Percentiles rank a stretch among this genome's conserved stretches.
These are phyloP conservation scores for Silvanus unidentatus DNA, from an alignment of 2,888 invertebrate species.

Conservation along the genomic window DNA sequence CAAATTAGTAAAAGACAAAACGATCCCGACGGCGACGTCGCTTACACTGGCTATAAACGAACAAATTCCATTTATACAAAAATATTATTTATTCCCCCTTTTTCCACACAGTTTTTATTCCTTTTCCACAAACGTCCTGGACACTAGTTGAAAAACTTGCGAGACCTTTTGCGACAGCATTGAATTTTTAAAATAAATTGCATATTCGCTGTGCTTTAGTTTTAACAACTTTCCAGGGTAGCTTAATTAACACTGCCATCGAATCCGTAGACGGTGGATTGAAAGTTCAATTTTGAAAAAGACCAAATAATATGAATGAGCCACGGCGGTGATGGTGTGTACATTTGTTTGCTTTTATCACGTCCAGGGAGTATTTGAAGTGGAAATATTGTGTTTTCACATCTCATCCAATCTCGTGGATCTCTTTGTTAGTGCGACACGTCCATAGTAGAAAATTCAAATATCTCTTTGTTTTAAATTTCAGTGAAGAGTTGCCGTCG, in stretches of 20 bases:
- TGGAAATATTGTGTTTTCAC: conserved; percentile 28
- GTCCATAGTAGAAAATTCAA: conserved; percentile 17
- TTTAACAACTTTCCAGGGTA: too few species aligned
- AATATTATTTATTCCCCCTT: too few species aligned
- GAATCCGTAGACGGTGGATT: too few species aligned
- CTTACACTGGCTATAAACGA: conserved; percentile 14
- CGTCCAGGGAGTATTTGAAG: conserved; percentile 29
- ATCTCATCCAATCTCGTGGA: conserved; percentile 13
- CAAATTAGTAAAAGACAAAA: conserved; percentile 43
- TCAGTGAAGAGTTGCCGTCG: background rate
- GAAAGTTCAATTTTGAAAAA: too few species aligned
- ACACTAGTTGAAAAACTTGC: conserved; percentile 24
- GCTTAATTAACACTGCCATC: too few species aligned
- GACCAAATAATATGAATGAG: too few species aligned
- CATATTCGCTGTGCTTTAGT: background rate
- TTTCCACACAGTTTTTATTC: conserved; percentile 1
- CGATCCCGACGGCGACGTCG: conserved; percentile 35
- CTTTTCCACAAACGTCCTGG: conserved; percentile 31
- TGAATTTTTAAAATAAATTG: conserved; percentile 15
- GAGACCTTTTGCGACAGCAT: conserved; percentile 13
- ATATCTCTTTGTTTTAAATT: conserved; percentile 14
- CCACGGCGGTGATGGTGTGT: conserved; percentile 24
- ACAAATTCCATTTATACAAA: conserved; percentile 30
- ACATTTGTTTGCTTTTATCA: conserved; percentile 40
- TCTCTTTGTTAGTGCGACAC: conserved; percentile 5